phyloP scores from a whole-genome alignment of 2,113 vertebrate genomes.

The Pelecanoides urinatrix region DNA sequence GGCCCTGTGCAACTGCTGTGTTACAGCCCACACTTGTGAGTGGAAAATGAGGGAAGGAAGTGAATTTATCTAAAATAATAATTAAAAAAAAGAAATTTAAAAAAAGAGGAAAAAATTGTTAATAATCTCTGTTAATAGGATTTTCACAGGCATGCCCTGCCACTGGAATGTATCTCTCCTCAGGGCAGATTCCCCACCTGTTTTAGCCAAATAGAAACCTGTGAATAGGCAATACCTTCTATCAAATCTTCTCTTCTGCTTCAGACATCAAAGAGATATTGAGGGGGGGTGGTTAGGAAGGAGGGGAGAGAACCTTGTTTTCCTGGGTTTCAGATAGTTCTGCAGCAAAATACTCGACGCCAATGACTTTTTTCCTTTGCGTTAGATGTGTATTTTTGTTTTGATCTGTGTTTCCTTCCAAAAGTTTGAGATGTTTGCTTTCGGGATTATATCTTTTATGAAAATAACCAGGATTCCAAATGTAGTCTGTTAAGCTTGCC shows the following conservation, averaged over 20 bases:
- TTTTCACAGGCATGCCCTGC: neutral
- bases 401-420: neutral
- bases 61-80: neutral
- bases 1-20: neutral
- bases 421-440: constrained; percentile 14
- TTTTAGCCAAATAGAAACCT: neutral
- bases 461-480: constrained; percentile 30
- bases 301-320: neutral
- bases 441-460: neutral
- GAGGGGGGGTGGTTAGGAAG: neutral
- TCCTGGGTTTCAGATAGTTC: neutral
- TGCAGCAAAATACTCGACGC: neutral
- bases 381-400: neutral
- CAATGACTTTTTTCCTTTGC: neutral
- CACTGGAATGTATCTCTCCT: rapidly evolving
- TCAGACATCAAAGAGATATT: neutral
- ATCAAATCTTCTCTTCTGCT: neutral
- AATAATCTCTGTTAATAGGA: neutral
- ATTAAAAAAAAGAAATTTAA: neutral
- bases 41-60: neutral
- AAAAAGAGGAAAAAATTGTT: neutral
- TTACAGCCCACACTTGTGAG: neutral
- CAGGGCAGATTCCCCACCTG: neutral
- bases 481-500: neutral
- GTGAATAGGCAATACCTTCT: neutral